Percentiles rank a stretch among this genome's conserved stretches.
These are phyloP conservation scores for Physella acuta DNA, from an alignment of 1,140 invertebrate genomes.

Conservation along the genomic window DNA sequence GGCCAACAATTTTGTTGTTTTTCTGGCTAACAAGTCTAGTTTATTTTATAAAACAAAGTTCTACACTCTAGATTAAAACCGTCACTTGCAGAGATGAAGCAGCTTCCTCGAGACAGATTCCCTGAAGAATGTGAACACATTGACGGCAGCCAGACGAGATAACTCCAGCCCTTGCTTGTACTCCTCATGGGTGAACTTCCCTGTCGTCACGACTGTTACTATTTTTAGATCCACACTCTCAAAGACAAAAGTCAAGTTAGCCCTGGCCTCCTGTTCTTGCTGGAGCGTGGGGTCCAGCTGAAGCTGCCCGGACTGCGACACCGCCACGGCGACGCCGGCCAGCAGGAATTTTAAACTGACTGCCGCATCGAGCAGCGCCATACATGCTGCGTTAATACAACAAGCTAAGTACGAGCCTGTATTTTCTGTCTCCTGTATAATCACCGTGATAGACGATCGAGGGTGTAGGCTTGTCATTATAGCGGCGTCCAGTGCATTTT, in stretches of 20 bases:
- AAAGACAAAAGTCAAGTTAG: slow-evolving; percentile 52
- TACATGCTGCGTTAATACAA: slow-evolving; percentile 77
- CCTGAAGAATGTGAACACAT: slow-evolving; percentile 51
- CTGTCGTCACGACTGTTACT: slow-evolving; percentile 40
- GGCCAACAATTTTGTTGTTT: too few relatives aligned
- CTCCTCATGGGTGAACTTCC: slow-evolving; percentile 44
- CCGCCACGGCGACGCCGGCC: slow-evolving; percentile 71
- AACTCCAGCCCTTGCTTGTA: slow-evolving; percentile 42
- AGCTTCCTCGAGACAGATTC: slow-evolving; percentile 49
- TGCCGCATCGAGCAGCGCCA: slow-evolving; percentile 79
- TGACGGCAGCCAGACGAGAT: slow-evolving; percentile 38
- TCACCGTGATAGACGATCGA: slow-evolving; percentile 74
- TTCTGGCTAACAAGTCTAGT: too few relatives aligned
- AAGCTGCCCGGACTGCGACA: slow-evolving; percentile 68
- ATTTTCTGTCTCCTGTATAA: slow-evolving; percentile 85
- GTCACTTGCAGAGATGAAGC: too few relatives aligned
- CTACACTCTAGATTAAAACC: too few relatives aligned
- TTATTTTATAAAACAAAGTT: too few relatives aligned
- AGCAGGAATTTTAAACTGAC: slow-evolving; percentile 78
- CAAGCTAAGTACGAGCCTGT: slow-evolving; percentile 79
- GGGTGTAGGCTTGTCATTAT: slow-evolving; percentile 74
- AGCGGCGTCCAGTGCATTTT: slow-evolving; percentile 74
- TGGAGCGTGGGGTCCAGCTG: slow-evolving; percentile 67
- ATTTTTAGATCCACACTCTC: slow-evolving; percentile 45
- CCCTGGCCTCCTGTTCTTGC: slow-evolving; percentile 8